Conservation (phyloP, 2,797 vertebrate genomes). For the Gouania willdenowi region DNA sequence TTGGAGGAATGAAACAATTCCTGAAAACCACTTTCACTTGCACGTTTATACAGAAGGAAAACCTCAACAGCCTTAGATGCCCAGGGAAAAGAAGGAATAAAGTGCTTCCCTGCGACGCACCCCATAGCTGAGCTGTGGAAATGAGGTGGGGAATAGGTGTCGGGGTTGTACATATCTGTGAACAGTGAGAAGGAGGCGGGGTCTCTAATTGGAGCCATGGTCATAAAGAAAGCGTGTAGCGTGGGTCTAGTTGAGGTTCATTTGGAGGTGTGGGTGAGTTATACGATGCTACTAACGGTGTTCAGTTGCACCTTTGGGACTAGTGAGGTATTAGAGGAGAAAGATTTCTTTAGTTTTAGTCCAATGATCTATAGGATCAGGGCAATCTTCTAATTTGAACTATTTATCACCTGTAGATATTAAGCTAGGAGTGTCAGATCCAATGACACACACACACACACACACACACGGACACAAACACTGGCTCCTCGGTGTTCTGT, state of each 20-base stretch:
- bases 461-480: neutral
- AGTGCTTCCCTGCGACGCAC: slow-evolving; percentile 18
- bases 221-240: slow-evolving; percentile 13
- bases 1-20: no score
- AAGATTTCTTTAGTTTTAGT: slow-evolving; percentile 17
- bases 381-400: slow-evolving; percentile 44
- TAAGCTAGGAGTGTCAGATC: slow-evolving; percentile 30
- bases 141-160: slow-evolving; percentile 10
- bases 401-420: slow-evolving; percentile 56
- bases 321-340: neutral
- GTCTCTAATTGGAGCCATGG: slow-evolving; percentile 39
- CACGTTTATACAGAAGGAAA: slow-evolving; percentile 15
- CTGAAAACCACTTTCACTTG: slow-evolving; percentile 10
- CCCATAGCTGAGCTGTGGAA: slow-evolving; percentile 21
- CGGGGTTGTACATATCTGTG: slow-evolving; percentile 8
- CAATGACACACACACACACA: slow-evolving; percentile 7
- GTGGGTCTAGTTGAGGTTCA: slow-evolving; percentile 22
- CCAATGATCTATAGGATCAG: slow-evolving; percentile 24
- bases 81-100: slow-evolving; percentile 26
- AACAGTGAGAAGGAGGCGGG: slow-evolving; percentile 11
- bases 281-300: slow-evolving; percentile 13
- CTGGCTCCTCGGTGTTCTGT: slow-evolving; percentile 29
- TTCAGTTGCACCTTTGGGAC: slow-evolving; percentile 16
- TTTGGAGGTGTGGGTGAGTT: no score
- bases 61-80: slow-evolving; percentile 11